Percentiles rank a stretch among this genome's conserved stretches.
Conservation (phyloP, 2,888 invertebrate genomes). For the Andrena minutula region DNA sequence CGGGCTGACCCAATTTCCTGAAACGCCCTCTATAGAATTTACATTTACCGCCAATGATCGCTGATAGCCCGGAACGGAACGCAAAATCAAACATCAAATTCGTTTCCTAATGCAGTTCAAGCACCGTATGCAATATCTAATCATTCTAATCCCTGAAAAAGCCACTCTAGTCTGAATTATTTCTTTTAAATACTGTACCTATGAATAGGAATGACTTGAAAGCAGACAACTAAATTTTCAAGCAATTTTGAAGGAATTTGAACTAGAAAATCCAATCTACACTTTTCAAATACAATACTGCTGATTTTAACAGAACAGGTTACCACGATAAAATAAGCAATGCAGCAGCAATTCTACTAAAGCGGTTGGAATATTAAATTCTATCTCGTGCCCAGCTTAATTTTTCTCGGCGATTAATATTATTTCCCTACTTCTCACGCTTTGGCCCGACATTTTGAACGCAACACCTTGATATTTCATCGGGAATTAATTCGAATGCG, state of each 20-base stretch:
- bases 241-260: no score
- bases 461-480: neutral
- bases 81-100: neutral
- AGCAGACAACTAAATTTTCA: no score
- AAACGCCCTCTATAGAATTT: neutral
- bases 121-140: neutral
- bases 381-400: neutral
- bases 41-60: neutral
- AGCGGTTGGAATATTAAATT: neutral
- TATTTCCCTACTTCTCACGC: neutral
- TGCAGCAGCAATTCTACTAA: neutral
- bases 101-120: neutral
- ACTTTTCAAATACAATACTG: no score
- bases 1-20: constrained; percentile 1
- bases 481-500: constrained; percentile 21
- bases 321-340: neutral
- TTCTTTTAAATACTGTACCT: no score
- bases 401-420: neutral
- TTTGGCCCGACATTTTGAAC: neutral
- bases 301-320: neutral
- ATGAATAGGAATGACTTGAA: no score
- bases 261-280: no score
- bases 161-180: neutral
- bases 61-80: neutral
- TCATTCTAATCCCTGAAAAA: neutral